phyloP scores from a whole-genome alignment of 2,113 vertebrate genomes.

The Andinoacara biseriatus region DNA sequence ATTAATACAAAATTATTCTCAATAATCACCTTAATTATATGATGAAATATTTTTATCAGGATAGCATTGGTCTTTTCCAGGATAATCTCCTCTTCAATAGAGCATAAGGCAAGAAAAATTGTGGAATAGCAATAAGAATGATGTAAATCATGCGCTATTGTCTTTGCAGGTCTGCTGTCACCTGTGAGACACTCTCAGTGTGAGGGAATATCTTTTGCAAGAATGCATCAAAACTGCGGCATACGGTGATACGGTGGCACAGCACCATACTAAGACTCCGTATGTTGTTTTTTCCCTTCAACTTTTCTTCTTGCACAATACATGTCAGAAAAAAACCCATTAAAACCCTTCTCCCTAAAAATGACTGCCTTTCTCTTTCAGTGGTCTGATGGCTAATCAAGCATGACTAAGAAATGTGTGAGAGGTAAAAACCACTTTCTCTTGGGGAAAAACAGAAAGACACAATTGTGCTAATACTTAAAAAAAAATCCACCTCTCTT shows the following conservation, averaged over 20 bases:
- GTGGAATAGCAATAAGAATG: not conserved
- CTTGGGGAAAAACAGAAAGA: not conserved
- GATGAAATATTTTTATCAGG: not conserved
- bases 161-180: not conserved
- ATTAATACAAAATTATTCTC: not conserved
- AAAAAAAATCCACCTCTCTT: not conserved
- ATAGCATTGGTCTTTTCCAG: not conserved
- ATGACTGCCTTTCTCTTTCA: not conserved
- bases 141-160: not conserved
- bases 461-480: slow-evolving; percentile 12
- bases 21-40: not conserved
- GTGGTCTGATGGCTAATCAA: slow-evolving; percentile 17
- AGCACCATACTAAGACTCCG: not conserved
- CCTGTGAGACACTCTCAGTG: not conserved
- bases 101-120: not conserved
- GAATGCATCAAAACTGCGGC: not conserved
- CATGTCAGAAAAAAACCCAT: not conserved
- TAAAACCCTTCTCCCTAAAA: not conserved
- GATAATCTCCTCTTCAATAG: rapidly evolving
- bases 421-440: slow-evolving; percentile 2
- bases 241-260: not conserved
- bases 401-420: not conserved
- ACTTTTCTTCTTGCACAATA: not conserved
- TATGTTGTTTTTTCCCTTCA: not conserved
- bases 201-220: not conserved